These are phyloP conservation scores for Luperina nickerlii DNA, from an alignment of 2,888 invertebrate species.

Conservation along the genomic window DNA sequence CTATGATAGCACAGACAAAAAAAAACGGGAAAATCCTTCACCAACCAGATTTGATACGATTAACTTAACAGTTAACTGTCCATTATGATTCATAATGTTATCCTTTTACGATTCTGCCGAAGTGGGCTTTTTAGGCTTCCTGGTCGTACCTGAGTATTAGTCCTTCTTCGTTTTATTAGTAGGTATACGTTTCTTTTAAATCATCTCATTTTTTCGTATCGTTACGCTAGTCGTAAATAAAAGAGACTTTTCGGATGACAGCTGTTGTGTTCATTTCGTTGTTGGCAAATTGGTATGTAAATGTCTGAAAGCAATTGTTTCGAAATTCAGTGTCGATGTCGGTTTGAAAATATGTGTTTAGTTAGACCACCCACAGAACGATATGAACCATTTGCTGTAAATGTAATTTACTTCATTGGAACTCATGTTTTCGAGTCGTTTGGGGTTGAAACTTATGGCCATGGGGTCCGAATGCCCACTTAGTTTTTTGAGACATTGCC, in stretches of 20 bases:
- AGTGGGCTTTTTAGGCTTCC: no score
- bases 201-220: background rate
- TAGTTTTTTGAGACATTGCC: background rate
- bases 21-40: no score
- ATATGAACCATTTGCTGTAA: background rate
- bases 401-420: background rate
- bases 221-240: background rate
- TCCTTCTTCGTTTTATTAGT: no score
- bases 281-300: slow-evolving; percentile 17
- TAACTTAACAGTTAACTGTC: no score
- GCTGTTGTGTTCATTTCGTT: slow-evolving; percentile 22
- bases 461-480: background rate
- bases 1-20: no score
- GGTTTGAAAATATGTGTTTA: background rate
- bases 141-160: no score
- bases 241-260: slow-evolving; percentile 7
- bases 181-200: background rate
- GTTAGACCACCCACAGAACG: slow-evolving; percentile 16
- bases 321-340: background rate
- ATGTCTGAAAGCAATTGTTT: slow-evolving; percentile 7
- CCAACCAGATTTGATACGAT: no score
- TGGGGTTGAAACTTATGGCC: background rate
- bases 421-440: background rate
- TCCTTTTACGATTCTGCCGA: no score
- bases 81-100: no score